Evolutionary conservation across 2,888 invertebrate species (phyloP).

Genomic region (Bruchidius siliquastri): DNA sequence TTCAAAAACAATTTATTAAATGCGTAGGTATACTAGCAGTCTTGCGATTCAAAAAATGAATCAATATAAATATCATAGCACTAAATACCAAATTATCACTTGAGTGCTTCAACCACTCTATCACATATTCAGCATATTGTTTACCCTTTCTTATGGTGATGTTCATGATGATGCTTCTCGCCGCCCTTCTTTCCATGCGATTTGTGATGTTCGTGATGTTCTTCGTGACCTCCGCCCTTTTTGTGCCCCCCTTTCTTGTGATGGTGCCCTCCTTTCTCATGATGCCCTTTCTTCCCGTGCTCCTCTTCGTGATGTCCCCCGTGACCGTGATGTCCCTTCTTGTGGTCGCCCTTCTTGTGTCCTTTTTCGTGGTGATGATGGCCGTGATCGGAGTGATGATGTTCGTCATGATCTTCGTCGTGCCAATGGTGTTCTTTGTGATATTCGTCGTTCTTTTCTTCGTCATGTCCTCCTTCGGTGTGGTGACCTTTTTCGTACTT

Average conservation of each 20-base stretch:
- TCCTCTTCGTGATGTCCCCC: not conserved
- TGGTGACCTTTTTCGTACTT: conserved; percentile 46
- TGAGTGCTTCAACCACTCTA: not conserved
- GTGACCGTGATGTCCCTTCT: not conserved
- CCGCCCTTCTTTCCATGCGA: not conserved
- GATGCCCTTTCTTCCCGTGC: not conserved
- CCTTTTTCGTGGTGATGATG: not conserved
- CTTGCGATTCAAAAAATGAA: not conserved
- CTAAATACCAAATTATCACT: not conserved
- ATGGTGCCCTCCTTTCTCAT: not conserved
- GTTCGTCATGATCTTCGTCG: not conserved
- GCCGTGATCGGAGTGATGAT: not conserved
- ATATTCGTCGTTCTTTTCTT: not conserved
- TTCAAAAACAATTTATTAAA: not conserved
- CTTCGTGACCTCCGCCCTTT: not conserved
- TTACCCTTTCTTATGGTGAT: not conserved
- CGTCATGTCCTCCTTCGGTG: not conserved
- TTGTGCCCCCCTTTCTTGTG: not conserved
- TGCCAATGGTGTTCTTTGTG: not conserved
- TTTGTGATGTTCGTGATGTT: not conserved
- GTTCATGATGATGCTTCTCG: not conserved
- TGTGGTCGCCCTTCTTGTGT: not conserved
- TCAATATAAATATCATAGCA: not conserved
- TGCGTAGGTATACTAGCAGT: not conserved
- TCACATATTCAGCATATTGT: not conserved